Base-by-base conservation (phyloP, 1,140 invertebrate species). In the Nephotettix cincticeps region DNA sequence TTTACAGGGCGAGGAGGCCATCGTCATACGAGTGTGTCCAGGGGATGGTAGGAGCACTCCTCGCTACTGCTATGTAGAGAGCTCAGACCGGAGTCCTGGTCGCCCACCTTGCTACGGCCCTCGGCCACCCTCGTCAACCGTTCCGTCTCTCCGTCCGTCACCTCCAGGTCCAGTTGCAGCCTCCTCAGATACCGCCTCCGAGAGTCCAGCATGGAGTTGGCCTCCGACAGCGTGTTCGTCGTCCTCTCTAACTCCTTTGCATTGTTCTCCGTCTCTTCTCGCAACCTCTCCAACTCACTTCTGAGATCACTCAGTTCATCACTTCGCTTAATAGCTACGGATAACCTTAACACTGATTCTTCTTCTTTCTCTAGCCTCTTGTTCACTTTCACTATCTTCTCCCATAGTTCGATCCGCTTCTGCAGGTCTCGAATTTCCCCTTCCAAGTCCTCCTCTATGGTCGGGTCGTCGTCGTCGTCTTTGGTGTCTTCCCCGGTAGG, bases 361-460 rank as follows among this genome's bases (percentile, higher is more conserved):
- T 92, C 90, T 79, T 91, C 89, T 25, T 86, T 83, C 68, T 91
- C 85, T 54, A 93, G 80, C 71, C 86, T 84, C 75, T 90, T 89
- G 75, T 92, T 92, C 17, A 93, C 81, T 21, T 88, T 86, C 6
- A 89, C 84, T 25, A 92, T 84, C 77, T 88, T 89, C 75, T 92
- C 90, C 75, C 90, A 81, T 64, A 91, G 80, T 72, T 88, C 86
- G 2, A 90, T 78, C 79, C 90, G 86, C 65, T 63, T 64, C 23
- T 70, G 51, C 13, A 68, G 64, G 51, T 68, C 66, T 1, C 29
- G 9, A 14, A 63, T 69, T 36, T 68, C 71, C 14, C 23, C 47
- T 23, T 66, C 65, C 14, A 69, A 28, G 40, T 68, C 66, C 40
- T 68, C 71, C 29, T 70, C 69, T 1, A 74, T 63, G 1, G 69